Evolutionary conservation across 35 echinoderm and acorn worm genomes (phyloP).

Genomic region (Apostichopus japonicus): DNA sequence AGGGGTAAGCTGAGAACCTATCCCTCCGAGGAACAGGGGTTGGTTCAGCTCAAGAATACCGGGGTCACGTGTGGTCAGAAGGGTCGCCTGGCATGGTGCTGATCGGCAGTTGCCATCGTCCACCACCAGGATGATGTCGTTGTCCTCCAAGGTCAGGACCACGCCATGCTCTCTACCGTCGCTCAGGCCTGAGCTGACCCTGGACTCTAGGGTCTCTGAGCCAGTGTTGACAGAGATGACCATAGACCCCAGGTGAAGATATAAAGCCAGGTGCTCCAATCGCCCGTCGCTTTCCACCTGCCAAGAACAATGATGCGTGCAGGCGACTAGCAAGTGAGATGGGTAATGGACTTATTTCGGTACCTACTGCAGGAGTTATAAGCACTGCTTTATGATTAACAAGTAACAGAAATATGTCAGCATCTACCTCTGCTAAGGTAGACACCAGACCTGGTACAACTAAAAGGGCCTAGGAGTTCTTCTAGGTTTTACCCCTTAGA

Average conservation of each 20-base stretch:
- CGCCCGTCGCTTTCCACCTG: slow-evolving; percentile 71
- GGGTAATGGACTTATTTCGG: too few relatives aligned
- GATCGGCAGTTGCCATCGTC: slow-evolving; percentile 74
- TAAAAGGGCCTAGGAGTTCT: too few relatives aligned
- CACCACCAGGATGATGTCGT: slow-evolving; percentile 50
- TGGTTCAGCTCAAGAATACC: slow-evolving; percentile 81
- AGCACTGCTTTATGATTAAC: too few relatives aligned
- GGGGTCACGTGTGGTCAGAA: slow-evolving; percentile 27
- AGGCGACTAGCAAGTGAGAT: too few relatives aligned
- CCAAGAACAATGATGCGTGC: background rate
- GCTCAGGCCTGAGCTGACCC: slow-evolving; percentile 58
- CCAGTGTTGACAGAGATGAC: slow-evolving; percentile 74
- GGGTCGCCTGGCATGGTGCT: slow-evolving; percentile 57
- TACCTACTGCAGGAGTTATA: too few relatives aligned
- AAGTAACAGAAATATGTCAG: too few relatives aligned
- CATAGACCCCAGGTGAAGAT: slow-evolving; percentile 69
- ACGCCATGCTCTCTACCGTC: slow-evolving; percentile 76
- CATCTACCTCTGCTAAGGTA: too few relatives aligned
- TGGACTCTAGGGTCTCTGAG: slow-evolving; percentile 56
- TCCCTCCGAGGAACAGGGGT: slow-evolving; percentile 80
- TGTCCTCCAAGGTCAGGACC: slow-evolving; percentile 52
- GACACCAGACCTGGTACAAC: too few relatives aligned
- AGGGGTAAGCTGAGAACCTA: slow-evolving; percentile 73
- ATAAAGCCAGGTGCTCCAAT: slow-evolving; percentile 83
- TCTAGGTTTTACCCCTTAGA: too few relatives aligned